phyloP scores from a whole-genome alignment of 2,797 vertebrate genomes.

The Spea hammondii region DNA sequence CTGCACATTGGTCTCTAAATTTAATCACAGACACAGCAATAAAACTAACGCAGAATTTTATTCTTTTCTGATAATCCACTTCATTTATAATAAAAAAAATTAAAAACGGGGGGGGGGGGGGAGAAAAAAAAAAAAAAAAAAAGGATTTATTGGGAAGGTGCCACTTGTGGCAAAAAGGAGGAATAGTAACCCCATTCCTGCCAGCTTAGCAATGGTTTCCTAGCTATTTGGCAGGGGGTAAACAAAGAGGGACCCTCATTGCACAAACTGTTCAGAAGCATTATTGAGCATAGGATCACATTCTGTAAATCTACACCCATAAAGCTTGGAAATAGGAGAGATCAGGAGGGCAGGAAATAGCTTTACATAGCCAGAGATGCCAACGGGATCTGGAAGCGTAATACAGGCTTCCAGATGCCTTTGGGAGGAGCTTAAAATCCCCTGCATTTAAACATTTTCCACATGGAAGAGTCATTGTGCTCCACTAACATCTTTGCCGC shows the following conservation, averaged over 20 bases:
- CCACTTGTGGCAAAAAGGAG: slow-evolving; percentile 41
- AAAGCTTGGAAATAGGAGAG: neutral
- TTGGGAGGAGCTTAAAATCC: slow-evolving; percentile 16
- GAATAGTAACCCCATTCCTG: slow-evolving; percentile 27
- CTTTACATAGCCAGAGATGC: slow-evolving; percentile 11
- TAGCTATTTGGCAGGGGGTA: slow-evolving; percentile 28
- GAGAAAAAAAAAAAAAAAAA: slow-evolving; percentile 62
- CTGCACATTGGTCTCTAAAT: no score
- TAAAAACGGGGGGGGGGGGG: slow-evolving; percentile 46
- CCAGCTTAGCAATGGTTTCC: neutral
- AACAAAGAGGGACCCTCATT: slow-evolving; percentile 28
- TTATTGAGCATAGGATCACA: neutral
- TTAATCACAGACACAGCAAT: slow-evolving; percentile 45
- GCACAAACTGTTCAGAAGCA: slow-evolving; percentile 41
- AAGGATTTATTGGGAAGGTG: slow-evolving; percentile 60
- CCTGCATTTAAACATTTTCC: slow-evolving; percentile 13
- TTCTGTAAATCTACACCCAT: slow-evolving; percentile 22
- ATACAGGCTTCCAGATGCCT: slow-evolving; percentile 5
- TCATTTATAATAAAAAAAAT: slow-evolving; percentile 69
- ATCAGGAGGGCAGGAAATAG: neutral
- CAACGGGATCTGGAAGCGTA: slow-evolving; percentile 1
- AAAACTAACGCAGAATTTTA: slow-evolving; percentile 69
- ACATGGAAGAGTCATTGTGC: slow-evolving; percentile 13
- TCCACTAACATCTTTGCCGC: slow-evolving; percentile 19
- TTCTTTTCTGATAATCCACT: slow-evolving; percentile 66